These are phyloP conservation scores for Yasuhikotakia modesta DNA, from an alignment of 2,797 vertebrate genomes.

Conservation along the genomic window DNA sequence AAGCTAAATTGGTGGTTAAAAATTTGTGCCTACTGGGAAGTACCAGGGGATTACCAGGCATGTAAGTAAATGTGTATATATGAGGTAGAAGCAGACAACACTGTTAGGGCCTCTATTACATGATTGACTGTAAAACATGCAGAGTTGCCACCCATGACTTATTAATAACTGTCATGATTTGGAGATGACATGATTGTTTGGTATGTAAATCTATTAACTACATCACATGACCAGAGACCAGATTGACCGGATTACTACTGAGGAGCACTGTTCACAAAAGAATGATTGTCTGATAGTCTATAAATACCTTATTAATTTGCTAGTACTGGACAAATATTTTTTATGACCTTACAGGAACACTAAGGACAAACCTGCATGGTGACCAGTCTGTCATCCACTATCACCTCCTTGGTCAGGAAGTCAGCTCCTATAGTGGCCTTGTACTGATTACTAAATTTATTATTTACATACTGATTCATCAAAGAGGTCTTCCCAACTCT, in stretches of 20 bases:
- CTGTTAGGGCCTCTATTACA: not conserved
- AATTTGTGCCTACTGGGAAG: not conserved
- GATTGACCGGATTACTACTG: not conserved
- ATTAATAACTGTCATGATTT: not conserved
- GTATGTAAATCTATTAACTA: not conserved
- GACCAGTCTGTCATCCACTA: conserved; percentile 68
- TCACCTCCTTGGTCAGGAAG: conserved; percentile 68
- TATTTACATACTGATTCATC: conserved; percentile 71
- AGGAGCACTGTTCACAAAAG: not conserved
- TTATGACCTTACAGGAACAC: not conserved
- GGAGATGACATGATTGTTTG: not conserved
- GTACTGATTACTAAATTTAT: conserved; percentile 70
- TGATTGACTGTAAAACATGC: not conserved
- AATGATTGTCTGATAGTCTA: too few relatives aligned
- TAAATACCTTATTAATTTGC: too few relatives aligned
- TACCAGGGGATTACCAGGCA: not conserved
- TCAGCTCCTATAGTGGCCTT: conserved; percentile 69
- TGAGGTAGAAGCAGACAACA: not conserved
- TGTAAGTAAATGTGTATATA: not conserved
- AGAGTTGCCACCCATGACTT: not conserved
- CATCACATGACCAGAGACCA: conserved; percentile 21
- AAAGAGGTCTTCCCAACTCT: conserved; percentile 69
- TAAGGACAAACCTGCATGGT: conserved; percentile 65
- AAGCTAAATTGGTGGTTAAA: not conserved
- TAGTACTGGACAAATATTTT: too few relatives aligned